These are phyloP conservation scores for Drosophila setifemur DNA, from an alignment of 1,140 invertebrate species.

Conservation along the genomic window DNA sequence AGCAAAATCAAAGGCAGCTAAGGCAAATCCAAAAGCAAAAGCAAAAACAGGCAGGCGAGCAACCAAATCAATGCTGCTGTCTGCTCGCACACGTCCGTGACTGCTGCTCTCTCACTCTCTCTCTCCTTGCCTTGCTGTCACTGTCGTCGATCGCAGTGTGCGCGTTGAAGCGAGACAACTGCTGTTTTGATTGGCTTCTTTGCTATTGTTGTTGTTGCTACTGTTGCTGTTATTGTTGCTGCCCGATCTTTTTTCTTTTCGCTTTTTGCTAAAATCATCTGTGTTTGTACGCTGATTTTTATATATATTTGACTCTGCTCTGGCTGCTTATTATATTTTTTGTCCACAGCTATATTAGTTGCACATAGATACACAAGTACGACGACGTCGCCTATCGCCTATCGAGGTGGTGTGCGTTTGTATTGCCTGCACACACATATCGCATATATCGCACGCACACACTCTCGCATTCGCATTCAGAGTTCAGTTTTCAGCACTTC, in stretches of 20 bases:
- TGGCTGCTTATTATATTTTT: slow-evolving; percentile 69
- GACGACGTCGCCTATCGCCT: slow-evolving; percentile 5
- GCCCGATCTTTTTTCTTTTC: slow-evolving; percentile 76
- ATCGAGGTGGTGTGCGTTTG: slow-evolving; percentile 7
- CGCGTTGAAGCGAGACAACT: slow-evolving; percentile 73
- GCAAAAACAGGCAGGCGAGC: slow-evolving; percentile 60
- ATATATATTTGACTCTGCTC: slow-evolving; percentile 58
- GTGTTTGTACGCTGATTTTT: slow-evolving; percentile 77
- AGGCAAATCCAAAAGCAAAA: slow-evolving; percentile 61
- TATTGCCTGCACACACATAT: neutral
- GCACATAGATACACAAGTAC: slow-evolving; percentile 60
- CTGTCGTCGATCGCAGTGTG: slow-evolving; percentile 31
- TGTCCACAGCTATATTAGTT: slow-evolving; percentile 68
- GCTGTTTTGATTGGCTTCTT: slow-evolving; percentile 77
- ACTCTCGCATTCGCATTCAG: slow-evolving; percentile 21
- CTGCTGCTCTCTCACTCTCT: slow-evolving; percentile 51
- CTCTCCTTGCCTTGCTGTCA: slow-evolving; percentile 35
- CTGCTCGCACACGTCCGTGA: slow-evolving; percentile 70
- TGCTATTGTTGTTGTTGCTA: slow-evolving; percentile 24
- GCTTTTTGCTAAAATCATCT: slow-evolving; percentile 79
- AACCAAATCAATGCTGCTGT: slow-evolving; percentile 72
- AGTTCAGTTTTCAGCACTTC: slow-evolving; percentile 61
- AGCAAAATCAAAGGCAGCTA: slow-evolving; percentile 70
- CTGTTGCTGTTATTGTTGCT: slow-evolving; percentile 51
- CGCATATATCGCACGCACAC: slow-evolving; percentile 50